These are phyloP conservation scores for Artemia franciscana DNA, from an alignment of 1,140 invertebrate genomes.

Conservation along the genomic window DNA sequence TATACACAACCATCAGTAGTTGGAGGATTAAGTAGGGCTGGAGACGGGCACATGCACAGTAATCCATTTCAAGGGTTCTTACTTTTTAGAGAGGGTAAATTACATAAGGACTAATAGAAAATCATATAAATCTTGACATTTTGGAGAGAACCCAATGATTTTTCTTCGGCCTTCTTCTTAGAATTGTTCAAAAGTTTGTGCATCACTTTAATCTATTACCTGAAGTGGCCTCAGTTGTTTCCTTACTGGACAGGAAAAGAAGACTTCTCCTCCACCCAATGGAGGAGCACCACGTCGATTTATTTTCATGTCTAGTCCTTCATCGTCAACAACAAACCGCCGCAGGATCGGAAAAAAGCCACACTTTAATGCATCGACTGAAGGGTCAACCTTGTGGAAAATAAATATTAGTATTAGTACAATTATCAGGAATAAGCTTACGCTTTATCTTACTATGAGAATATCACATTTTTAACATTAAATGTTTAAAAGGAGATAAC, in stretches of 20 bases:
- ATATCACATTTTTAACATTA: too few species aligned
- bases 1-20: too few species aligned
- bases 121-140: neutral
- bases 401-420: too few species aligned
- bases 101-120: neutral
- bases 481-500: too few species aligned
- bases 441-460: too few species aligned
- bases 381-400: constrained; percentile 38
- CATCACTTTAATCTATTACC: too few species aligned
- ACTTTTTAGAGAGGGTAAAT: neutral
- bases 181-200: neutral
- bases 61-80: too few species aligned
- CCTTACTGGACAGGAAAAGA: constrained; percentile 62
- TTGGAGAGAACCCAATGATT: neutral
- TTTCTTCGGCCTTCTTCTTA: neutral
- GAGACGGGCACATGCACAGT: too few species aligned
- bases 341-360: constrained; percentile 54
- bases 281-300: constrained; percentile 58
- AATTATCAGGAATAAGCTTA: too few species aligned
- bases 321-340: constrained; percentile 62
- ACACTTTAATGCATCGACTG: constrained; percentile 60
- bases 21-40: too few species aligned
- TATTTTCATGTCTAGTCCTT: constrained; percentile 65
- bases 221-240: constrained; percentile 36
- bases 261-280: constrained; percentile 67